phyloP scores from a whole-genome alignment of 2,888 invertebrate species.

The Eubasilissa splendida region DNA sequence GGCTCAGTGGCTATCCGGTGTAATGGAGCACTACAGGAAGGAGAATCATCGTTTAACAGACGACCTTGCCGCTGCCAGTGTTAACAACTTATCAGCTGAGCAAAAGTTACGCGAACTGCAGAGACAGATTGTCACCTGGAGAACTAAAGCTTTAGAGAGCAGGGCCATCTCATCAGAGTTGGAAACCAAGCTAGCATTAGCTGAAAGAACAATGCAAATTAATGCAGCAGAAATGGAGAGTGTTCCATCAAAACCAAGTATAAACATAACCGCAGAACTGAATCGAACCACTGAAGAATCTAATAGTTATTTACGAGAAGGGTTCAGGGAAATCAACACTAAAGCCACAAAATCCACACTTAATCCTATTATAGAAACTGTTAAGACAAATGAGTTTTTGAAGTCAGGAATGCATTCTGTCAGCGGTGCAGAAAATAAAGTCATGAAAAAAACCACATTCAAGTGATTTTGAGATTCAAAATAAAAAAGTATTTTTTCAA shows the following conservation, averaged over 20 bases:
- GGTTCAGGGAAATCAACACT: conserved; percentile 37
- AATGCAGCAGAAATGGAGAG: conserved; percentile 8
- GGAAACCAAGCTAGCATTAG: conserved; percentile 49
- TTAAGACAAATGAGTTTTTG: conserved; percentile 34
- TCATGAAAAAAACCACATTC: conserved; percentile 47
- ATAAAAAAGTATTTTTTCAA: not conserved
- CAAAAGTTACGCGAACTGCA: conserved; percentile 56
- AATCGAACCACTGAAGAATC: not conserved
- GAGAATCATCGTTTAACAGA: conserved; percentile 51
- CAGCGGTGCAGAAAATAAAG: conserved; percentile 32
- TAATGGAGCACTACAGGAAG: conserved; percentile 64
- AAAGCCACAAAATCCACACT: conserved; percentile 24
- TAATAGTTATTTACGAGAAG: conserved; percentile 17
- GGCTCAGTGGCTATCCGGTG: conserved; percentile 68
- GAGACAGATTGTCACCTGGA: conserved; percentile 53
- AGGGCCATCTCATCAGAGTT: conserved; percentile 50
- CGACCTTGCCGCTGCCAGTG: conserved; percentile 53
- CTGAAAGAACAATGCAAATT: conserved; percentile 36
- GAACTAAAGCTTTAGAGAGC: conserved; percentile 56
- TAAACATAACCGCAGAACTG: not conserved
- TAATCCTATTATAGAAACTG: conserved; percentile 24
- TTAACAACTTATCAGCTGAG: conserved; percentile 55
- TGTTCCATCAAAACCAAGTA: not conserved
- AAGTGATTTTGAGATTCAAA: conserved; percentile 1
- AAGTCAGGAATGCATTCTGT: conserved; percentile 32